Base-by-base conservation (phyloP, 2,888 invertebrate species). In the Aquatica leii region DNA sequence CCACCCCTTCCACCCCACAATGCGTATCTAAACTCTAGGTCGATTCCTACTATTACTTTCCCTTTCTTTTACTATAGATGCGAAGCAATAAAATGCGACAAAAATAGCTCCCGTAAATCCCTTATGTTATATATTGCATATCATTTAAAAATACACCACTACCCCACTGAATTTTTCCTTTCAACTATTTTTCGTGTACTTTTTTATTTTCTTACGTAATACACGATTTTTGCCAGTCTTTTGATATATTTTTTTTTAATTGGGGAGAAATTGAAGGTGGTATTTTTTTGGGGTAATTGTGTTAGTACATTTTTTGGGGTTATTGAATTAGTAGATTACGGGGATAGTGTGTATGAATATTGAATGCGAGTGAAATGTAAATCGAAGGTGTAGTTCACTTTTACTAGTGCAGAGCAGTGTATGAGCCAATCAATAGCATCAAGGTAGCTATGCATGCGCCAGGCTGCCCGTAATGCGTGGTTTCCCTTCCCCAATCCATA, bases 1-100 rank as follows among this genome's bases (percentile, higher is more conserved):
- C 70, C 71, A 67, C 72, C 74, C 68, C 73, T 76, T 65, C 80
- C 80, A 34, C 77, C 78, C 55, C 80, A 68, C 73, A 69, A 67
- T 70, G 72, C 64, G 58, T 63, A 51, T 56, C 63, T 24, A 58
- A 59, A 61, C 65, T 62, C 66, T 60, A 56, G 66, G 63, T 61
- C 66, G 63, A 63, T 59, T 63, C 60, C 63, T 63, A 57, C 43
- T 57, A 58, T 34, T 62, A 66, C 62, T 66, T 62, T 66, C 66
- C 55, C 66, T 66, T 62, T 66, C 18, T 62, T 58, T 40, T 48
- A 52, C 40, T 65, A 54, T 53, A 65, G 41, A 53, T 18, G 41
- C 61, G 49, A 58, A 54, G 57, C 57, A 61, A 57, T 60, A 52
- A 60, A 56, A 58, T 54, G 50, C 53, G 56, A 57, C 54, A 65